phyloP scores from a whole-genome alignment of 2,113 vertebrate genomes.

The Strix aluco region DNA sequence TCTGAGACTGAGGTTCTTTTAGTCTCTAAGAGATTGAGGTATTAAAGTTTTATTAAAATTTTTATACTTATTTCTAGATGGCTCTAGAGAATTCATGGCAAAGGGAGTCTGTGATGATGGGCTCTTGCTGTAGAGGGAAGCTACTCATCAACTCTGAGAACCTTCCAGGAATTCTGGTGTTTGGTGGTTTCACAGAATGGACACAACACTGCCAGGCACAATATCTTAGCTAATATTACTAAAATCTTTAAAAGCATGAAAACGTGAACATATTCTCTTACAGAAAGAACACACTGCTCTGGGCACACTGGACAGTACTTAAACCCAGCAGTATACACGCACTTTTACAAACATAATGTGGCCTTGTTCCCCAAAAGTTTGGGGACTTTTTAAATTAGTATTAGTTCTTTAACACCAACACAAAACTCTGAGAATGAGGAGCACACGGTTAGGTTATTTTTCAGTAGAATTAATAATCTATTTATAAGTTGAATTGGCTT shows the following conservation, averaged over 20 bases:
- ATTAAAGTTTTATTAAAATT: background rate
- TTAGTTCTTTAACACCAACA: background rate
- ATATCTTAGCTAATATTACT: background rate
- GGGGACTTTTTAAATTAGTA: background rate
- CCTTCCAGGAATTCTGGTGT: background rate
- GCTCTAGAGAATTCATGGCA: background rate
- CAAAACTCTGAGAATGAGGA: background rate
- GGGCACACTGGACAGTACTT: background rate
- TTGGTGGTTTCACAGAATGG: background rate
- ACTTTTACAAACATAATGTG: background rate
- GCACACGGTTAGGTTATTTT: background rate
- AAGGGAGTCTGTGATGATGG: background rate
- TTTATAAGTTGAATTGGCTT: background rate
- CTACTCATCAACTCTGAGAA: background rate
- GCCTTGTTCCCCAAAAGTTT: background rate
- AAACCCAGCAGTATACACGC: background rate
- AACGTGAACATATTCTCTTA: background rate
- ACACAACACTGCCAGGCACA: background rate
- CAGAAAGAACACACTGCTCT: background rate
- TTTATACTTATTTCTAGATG: background rate
- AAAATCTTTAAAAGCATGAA: background rate
- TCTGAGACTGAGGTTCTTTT: background rate
- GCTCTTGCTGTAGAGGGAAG: background rate
- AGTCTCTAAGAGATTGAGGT: background rate
- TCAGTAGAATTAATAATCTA: background rate